Evolutionary conservation across 2,888 invertebrate genomes (phyloP).

Genomic region (Hoplodrina blanda): DNA sequence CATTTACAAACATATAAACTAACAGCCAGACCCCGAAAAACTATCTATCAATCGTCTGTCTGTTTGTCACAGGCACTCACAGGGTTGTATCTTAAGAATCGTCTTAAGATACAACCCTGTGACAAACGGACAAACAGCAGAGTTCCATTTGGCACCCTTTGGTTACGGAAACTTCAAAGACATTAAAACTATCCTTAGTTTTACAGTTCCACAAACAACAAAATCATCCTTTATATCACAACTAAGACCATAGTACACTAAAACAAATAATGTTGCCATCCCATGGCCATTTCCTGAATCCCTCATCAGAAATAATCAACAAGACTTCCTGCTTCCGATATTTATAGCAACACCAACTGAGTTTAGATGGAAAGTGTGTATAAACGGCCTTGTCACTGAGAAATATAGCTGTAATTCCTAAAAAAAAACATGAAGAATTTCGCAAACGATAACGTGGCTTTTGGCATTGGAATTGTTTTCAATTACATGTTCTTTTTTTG

Average conservation of each 20-base stretch:
- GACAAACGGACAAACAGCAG: too few species aligned
- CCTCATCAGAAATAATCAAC: constrained; percentile 30
- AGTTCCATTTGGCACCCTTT: too few species aligned
- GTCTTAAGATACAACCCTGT: too few species aligned
- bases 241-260: background rate
- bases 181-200: too few species aligned
- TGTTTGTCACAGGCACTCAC: too few species aligned
- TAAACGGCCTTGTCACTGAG: constrained; percentile 17
- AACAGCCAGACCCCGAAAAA: too few species aligned
- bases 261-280: constrained; percentile 15
- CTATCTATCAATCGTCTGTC: too few species aligned
- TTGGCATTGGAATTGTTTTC: constrained; percentile 29
- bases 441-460: background rate
- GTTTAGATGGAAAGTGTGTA: constrained; percentile 1
- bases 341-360: constrained; percentile 9
- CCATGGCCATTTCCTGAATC: constrained; percentile 49
- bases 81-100: too few species aligned
- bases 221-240: background rate
- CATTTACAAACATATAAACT: too few species aligned
- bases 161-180: too few species aligned
- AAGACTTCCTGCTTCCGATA: constrained; percentile 49
- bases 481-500: constrained; percentile 9
- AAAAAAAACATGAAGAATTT: constrained; percentile 4
- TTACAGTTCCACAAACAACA: background rate
- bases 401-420: constrained; percentile 8